These are phyloP conservation scores for Piaya cayana DNA, from an alignment of 2,113 vertebrate genomes.

Conservation along the genomic window DNA sequence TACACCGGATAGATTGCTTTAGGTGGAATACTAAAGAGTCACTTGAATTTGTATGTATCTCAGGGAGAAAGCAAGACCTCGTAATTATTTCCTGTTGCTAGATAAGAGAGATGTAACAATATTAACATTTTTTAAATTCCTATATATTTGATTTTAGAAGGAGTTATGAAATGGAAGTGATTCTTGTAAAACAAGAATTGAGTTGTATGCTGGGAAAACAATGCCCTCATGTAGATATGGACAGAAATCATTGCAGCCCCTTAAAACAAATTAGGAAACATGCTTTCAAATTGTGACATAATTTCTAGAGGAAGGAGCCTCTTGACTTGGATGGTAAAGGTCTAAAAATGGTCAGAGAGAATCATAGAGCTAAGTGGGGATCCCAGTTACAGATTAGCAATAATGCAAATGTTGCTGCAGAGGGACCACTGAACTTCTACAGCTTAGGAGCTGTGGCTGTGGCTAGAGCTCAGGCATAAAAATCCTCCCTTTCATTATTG, in stretches of 20 bases:
- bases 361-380: slow-evolving; percentile 57
- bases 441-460: slow-evolving; percentile 11
- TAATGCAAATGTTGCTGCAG: slow-evolving; percentile 59
- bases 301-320: slow-evolving; percentile 39
- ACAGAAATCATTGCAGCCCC: slow-evolving; percentile 14
- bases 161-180: not conserved
- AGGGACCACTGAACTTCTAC: slow-evolving; percentile 34
- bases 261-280: slow-evolving; percentile 32
- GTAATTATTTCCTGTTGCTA: not conserved
- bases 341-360: slow-evolving; percentile 64
- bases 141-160: not conserved
- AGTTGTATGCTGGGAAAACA: not conserved
- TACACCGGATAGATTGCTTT: not conserved
- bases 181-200: not conserved
- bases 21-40: not conserved
- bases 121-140: not conserved
- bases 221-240: not conserved
- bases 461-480: not conserved
- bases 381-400: slow-evolving; percentile 52
- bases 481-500: slow-evolving; percentile 27
- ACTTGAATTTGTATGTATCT: not conserved
- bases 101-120: not conserved
- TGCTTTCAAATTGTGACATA: slow-evolving; percentile 49
- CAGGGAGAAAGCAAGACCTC: not conserved
- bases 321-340: slow-evolving; percentile 58